Evolutionary conservation across 2,888 invertebrate genomes (phyloP), one percentile per base, ranked within the genome.

Genomic region (Cheilosia scutellata): DNA sequence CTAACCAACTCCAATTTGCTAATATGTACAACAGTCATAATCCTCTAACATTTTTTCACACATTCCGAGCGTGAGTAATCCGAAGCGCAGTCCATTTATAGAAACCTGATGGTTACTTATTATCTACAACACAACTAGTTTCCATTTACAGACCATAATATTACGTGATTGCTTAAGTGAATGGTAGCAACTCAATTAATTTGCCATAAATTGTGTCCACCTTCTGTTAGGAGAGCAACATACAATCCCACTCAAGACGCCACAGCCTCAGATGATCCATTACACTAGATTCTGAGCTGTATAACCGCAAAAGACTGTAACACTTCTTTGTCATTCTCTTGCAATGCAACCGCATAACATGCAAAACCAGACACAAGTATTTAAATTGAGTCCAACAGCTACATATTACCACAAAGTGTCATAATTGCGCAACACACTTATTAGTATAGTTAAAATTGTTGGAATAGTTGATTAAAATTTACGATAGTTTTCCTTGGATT

Each of bases 141-240:
- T 76, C 79, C 79, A 75, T 79, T 71, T 60, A 40, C 4, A 71
- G 84, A 37, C 62, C 47, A 66, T 40, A 71, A 44, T 57, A 79
- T 70, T 75, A 75, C 55, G 70, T 84, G 68, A 70, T 79, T 75
- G 40, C 37, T 44, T 47, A 78, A 84, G 75, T 70, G 75, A 75
- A 84, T 79, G 79, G 79, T 80, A 84, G 84, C 79, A 75, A 65
- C 65, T 80, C 75, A 84, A 84, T 80, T 84, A 80, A 80, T 71
- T 37, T 60, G 57, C 70, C 63, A 62, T 79, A 83, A 78, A 79
- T 68, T 63, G 37, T 60, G 62, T 75, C 76, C 79, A 80, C 75
- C 70, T 79, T 75, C 70, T 70, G 63, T 62, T 74, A 51, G 62
- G 47, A 82, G 70, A 63, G 29, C 16, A 47, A 76, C 13, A n/a